Evolutionary conservation across 2,797 vertebrate genomes (phyloP).

Genomic region (Lacerta bilineata): DNA sequence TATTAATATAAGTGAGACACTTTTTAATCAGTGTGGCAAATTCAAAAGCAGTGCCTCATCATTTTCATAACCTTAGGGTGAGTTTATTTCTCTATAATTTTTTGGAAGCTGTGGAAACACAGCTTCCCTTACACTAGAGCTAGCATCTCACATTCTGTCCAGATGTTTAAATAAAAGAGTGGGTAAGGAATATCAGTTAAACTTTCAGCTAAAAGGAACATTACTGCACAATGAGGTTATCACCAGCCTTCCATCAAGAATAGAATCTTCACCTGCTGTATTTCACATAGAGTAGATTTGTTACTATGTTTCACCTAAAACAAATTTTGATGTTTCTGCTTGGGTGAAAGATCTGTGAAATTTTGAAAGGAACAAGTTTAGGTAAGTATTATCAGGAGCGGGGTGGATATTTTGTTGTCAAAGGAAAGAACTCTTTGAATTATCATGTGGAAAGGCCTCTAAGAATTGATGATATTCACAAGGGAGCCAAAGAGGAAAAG

Average conservation of each 20-base stretch:
- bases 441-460: background rate
- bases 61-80: background rate
- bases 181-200: background rate
- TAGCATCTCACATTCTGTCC: background rate
- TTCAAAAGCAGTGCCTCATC: background rate
- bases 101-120: background rate
- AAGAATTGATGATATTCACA: background rate
- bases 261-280: background rate
- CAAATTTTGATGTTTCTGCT: background rate
- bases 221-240: background rate
- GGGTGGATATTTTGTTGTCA: background rate
- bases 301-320: background rate
- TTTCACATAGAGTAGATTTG: background rate
- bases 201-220: background rate
- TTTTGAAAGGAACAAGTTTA: background rate
- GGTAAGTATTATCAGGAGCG: too few species aligned
- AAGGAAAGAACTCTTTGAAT: background rate
- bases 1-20: background rate
- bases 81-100: background rate
- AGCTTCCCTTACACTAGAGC: too few species aligned
- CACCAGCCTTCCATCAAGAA: too few species aligned
- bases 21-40: background rate
- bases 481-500: slow-evolving; percentile 10
- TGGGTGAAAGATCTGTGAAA: background rate
- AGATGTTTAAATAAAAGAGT: background rate